A percentile compares a stretch with the other conserved stretches of the same genome.
Evolutionary conservation across 2,113 vertebrate genomes (phyloP).

Genomic region (Ciconia maguari): DNA sequence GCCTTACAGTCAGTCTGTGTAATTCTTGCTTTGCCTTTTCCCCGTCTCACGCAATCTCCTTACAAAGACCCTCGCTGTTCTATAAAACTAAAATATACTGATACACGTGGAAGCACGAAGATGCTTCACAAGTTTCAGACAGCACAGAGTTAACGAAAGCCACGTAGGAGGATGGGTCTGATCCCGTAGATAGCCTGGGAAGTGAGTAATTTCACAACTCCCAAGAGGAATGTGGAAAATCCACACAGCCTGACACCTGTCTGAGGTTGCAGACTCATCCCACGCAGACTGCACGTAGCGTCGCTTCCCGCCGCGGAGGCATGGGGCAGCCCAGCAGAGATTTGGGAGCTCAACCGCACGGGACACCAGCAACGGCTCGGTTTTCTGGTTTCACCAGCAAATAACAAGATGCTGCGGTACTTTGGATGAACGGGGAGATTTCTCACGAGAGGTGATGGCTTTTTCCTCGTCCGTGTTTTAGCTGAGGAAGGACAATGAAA

Average conservation of each 20-base stretch:
- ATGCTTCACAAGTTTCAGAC: not conserved
- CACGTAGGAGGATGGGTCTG: not conserved
- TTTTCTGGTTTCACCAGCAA: not conserved
- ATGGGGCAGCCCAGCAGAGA: not conserved
- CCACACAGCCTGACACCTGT: not conserved
- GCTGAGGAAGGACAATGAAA: not conserved
- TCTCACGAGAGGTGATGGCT: not conserved
- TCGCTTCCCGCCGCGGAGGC: not conserved
- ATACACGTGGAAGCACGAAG: rapidly evolving
- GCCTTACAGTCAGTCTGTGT: not conserved
- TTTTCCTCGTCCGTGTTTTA: not conserved
- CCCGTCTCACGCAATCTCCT: not conserved
- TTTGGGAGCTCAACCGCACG: not conserved
- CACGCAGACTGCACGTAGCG: not conserved
- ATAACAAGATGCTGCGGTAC: not conserved
- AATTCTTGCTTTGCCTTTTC: not conserved
- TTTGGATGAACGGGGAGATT: not conserved
- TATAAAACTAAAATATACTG: not conserved
- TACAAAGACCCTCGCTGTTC: not conserved
- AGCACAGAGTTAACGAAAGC: not conserved
- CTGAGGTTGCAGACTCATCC: not conserved
- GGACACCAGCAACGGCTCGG: too few species aligned
- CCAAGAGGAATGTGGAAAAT: constrained; percentile 33
- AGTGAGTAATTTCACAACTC: not conserved
- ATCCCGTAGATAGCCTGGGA: not conserved